Conservation (phyloP, 2,888 invertebrate species). For the Linnaemya tessellans region DNA sequence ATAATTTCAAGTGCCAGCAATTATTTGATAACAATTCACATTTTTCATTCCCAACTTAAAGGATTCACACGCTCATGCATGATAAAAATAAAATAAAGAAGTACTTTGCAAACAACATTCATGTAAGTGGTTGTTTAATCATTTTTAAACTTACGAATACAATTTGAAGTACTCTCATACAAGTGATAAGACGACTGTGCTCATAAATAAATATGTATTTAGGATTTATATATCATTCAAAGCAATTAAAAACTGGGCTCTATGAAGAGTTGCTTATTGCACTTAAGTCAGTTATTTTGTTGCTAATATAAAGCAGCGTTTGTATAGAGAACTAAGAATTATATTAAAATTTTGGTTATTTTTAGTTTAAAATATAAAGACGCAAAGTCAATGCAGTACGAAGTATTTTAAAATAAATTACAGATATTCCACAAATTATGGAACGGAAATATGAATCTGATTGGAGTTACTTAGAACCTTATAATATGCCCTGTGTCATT, state of each 20-base stretch:
- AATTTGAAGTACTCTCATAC: slow-evolving; percentile 9
- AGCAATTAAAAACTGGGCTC: neutral
- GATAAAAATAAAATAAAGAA: neutral
- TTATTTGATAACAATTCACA: slow-evolving; percentile 83
- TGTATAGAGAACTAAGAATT: too few species aligned
- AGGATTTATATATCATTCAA: neutral
- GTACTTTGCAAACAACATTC: slow-evolving; percentile 21
- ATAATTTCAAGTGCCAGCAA: slow-evolving; percentile 81
- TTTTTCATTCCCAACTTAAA: slow-evolving; percentile 54
- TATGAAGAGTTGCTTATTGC: too few species aligned
- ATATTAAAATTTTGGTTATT: too few species aligned
- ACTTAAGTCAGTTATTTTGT: too few species aligned
- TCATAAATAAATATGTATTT: neutral
- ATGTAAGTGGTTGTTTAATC: slow-evolving; percentile 39
- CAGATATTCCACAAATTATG: too few species aligned
- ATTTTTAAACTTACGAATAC: neutral
- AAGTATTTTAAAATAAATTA: too few species aligned
- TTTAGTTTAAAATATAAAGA: too few species aligned
- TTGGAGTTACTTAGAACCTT: too few species aligned
- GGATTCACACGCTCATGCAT: slow-evolving; percentile 29
- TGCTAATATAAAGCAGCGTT: too few species aligned
- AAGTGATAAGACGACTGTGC: neutral
- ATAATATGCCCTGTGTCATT: too few species aligned
- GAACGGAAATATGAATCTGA: too few species aligned
- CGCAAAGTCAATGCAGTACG: too few species aligned